A percentile compares a stretch with the other conserved stretches of the same genome.
These are phyloP conservation scores for Micropoecilia bifurca DNA, from an alignment of 2,797 vertebrate species.

Conservation along the genomic window DNA sequence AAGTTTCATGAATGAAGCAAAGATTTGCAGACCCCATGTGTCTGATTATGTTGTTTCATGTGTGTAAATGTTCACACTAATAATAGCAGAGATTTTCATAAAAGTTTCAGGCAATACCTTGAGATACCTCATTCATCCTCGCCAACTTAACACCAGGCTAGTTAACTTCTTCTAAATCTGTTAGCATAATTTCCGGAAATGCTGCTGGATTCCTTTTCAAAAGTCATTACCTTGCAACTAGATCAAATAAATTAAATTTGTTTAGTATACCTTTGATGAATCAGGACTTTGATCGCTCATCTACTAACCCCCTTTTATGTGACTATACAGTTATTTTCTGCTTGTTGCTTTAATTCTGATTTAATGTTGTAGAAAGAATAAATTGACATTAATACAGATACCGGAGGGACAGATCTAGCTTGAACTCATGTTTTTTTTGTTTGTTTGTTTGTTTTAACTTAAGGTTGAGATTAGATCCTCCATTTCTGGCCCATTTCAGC, in stretches of 20 bases:
- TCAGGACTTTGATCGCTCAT: constrained; percentile 19
- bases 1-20: constrained; percentile 39
- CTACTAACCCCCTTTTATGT: too few relatives aligned
- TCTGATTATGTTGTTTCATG: constrained; percentile 11
- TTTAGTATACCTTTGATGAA: not conserved
- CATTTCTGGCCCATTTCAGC: not conserved
- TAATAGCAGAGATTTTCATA: constrained; percentile 33
- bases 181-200: constrained; percentile 16
- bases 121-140: constrained; percentile 28
- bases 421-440: not conserved
- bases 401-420: not conserved
- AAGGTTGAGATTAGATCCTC: not conserved
- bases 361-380: constrained; percentile 9
- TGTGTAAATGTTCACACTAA: constrained; percentile 10
- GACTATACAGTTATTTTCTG: not conserved
- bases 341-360: constrained; percentile 8
- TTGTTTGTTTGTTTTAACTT: not conserved
- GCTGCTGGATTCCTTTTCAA: not conserved
- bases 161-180: constrained; percentile 33
- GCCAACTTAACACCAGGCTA: constrained; percentile 31
- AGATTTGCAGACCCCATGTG: constrained; percentile 21
- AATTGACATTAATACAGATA: not conserved
- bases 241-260: not conserved
- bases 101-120: constrained; percentile 29
- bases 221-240: constrained; percentile 5